phyloP scores from a whole-genome alignment of 2,113 vertebrate species.

The Salminus brasiliensis region DNA sequence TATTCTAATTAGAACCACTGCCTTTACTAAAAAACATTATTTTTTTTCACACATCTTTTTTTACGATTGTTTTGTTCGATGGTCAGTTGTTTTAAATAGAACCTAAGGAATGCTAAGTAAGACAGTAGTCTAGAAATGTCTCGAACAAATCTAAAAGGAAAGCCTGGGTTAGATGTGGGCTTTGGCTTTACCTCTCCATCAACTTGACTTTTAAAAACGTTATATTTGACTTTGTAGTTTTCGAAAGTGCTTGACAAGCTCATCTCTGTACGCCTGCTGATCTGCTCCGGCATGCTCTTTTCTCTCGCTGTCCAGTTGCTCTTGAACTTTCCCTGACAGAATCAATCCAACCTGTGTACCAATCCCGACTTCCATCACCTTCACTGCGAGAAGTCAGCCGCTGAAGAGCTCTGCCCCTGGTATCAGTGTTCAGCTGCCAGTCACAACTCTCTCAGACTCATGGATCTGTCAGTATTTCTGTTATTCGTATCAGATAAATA shows the following conservation, averaged over 20 bases:
- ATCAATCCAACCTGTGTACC: conserved; percentile 11
- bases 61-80: no score
- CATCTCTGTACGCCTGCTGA: background rate
- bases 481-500: background rate
- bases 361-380: background rate
- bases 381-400: background rate
- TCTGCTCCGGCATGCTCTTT: background rate
- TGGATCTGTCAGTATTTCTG: background rate
- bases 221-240: background rate
- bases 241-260: conserved; percentile 6
- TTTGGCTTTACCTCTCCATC: no score
- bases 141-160: background rate
- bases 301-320: background rate
- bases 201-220: background rate
- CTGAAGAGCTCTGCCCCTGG: background rate
- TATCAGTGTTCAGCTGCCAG: background rate
- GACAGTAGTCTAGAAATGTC: background rate
- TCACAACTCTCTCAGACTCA: background rate
- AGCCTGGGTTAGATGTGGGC: background rate
- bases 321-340: conserved; percentile 36
- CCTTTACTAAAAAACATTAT: no score
- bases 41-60: no score
- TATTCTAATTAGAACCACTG: no score
- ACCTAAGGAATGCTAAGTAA: no score
- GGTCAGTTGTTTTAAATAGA: no score